Evolutionary conservation across 2,113 vertebrate species (phyloP).

Genomic region (Thermophis baileyi): DNA sequence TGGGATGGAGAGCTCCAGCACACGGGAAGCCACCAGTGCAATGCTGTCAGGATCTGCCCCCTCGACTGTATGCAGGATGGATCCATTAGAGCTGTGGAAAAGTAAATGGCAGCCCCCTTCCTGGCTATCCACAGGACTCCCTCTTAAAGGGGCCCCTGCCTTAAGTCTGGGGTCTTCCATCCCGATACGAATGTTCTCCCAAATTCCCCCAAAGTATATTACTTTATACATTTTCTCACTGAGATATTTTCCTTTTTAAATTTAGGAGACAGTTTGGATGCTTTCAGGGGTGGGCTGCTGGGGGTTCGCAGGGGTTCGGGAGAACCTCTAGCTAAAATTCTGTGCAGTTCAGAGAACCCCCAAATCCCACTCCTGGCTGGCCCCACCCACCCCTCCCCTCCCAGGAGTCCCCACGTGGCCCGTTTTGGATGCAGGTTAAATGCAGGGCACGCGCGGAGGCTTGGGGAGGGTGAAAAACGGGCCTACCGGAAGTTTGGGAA

Average conservation of each 20-base stretch:
- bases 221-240: not conserved
- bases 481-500: too few relatives aligned
- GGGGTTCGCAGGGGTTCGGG: too few relatives aligned
- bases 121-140: not conserved
- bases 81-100: slow-evolving; percentile 12
- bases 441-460: too few relatives aligned
- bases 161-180: not conserved
- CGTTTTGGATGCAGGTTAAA: too few relatives aligned
- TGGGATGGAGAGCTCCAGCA: slow-evolving; percentile 90
- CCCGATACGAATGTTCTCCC: too few relatives aligned
- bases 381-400: too few relatives aligned
- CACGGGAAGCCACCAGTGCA: slow-evolving; percentile 85
- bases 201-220: not conserved
- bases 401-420: too few relatives aligned
- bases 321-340: too few relatives aligned
- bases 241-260: not conserved
- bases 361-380: too few relatives aligned
- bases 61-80: slow-evolving; percentile 77
- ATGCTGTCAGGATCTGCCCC: slow-evolving; percentile 95
- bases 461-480: too few relatives aligned
- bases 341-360: too few relatives aligned
- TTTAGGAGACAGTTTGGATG: not conserved
- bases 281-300: too few relatives aligned
- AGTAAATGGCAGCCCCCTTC: not conserved
- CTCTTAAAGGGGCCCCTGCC: not conserved